These are phyloP conservation scores for Pipistrellus kuhlii DNA, from an alignment of 2,797 vertebrate genomes.

Conservation along the genomic window DNA sequence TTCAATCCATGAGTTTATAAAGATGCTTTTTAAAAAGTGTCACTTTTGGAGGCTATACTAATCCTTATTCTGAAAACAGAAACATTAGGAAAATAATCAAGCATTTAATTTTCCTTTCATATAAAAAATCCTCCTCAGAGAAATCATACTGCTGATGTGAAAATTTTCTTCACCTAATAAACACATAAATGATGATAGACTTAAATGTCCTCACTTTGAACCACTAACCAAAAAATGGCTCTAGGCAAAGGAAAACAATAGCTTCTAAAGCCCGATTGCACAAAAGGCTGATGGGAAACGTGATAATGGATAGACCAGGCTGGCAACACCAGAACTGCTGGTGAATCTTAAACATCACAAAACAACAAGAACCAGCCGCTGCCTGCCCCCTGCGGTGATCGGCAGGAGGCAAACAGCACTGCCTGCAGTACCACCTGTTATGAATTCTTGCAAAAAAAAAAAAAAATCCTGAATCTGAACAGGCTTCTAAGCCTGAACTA, in stretches of 20 bases:
- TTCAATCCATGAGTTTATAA: slow-evolving; percentile 10
- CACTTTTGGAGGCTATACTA: background rate
- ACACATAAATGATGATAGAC: background rate
- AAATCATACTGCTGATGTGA: background rate
- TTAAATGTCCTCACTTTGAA: background rate
- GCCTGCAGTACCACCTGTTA: background rate
- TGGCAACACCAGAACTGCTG: background rate
- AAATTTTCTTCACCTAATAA: slow-evolving; percentile 15
- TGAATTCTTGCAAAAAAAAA: background rate
- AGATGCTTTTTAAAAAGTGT: background rate
- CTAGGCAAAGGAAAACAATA: background rate
- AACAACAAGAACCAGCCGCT: background rate
- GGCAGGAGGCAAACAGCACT: background rate
- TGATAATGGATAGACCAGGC: background rate
- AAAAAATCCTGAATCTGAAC: background rate
- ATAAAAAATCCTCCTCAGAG: background rate
- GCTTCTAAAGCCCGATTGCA: slow-evolving; percentile 17
- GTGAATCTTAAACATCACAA: background rate
- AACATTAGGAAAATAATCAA: background rate
- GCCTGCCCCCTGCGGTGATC: background rate
- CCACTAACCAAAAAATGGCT: background rate
- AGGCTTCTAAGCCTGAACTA: background rate
- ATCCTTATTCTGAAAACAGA: slow-evolving; percentile 1
- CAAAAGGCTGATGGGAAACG: background rate
- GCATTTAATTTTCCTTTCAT: slow-evolving; percentile 28